Conservation (phyloP, 2,888 invertebrate species). For the Tethea ocularis region DNA sequence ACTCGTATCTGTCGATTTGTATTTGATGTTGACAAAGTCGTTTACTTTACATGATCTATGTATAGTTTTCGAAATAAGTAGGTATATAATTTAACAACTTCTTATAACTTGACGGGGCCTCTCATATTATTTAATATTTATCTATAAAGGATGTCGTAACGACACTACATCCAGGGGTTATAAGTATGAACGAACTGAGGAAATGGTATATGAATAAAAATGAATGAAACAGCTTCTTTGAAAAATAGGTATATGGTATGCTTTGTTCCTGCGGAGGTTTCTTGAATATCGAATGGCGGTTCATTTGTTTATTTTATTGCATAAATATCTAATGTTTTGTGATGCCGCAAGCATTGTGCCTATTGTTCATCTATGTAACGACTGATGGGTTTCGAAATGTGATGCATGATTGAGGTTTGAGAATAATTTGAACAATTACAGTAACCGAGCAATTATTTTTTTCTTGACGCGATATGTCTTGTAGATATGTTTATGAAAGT, state of each 20-base stretch:
- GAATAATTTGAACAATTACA: background rate
- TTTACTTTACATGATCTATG: slow-evolving; percentile 6
- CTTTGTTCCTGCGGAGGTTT: slow-evolving; percentile 21
- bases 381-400: slow-evolving; percentile 40
- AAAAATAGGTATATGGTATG: slow-evolving; percentile 23
- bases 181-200: background rate
- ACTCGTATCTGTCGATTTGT: slow-evolving; percentile 25
- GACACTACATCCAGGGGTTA: slow-evolving; percentile 10
- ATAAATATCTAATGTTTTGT: slow-evolving; percentile 28
- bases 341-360: background rate
- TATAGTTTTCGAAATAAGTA: no score
- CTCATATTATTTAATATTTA: no score
- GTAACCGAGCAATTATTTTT: no score
- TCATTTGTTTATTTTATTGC: slow-evolving; percentile 34
- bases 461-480: no score
- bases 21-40: slow-evolving; percentile 21
- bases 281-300: slow-evolving; percentile 28
- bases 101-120: no score
- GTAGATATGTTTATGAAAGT: no score
- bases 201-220: slow-evolving; percentile 29
- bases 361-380: background rate
- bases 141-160: slow-evolving; percentile 18
- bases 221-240: slow-evolving; percentile 28
- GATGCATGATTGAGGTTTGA: slow-evolving; percentile 38
- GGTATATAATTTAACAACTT: no score